Base-by-base conservation (phyloP, 1,140 invertebrate species). In the Drosophila pachea region DNA sequence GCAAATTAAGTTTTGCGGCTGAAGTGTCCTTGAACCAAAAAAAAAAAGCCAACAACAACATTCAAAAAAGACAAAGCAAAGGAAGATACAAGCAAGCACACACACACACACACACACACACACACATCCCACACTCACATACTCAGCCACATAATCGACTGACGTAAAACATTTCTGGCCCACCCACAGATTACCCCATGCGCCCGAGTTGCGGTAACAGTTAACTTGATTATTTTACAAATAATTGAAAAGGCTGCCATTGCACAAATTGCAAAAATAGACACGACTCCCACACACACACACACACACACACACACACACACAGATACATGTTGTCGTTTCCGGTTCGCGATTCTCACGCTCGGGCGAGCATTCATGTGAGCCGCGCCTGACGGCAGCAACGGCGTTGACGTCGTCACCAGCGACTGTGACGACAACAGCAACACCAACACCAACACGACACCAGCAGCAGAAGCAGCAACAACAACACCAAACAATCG, bases 191-290 rank as follows among this genome's bases (percentile, higher is more conserved):
- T 33, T 8, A 35, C 40, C 14, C 29, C 52, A 43, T 6, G 5
- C 50, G 9, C 7, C 32, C 33, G 11, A 54, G 38, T 78, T 83
- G 73, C 56, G 79, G 79, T 74, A 73, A 68, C 76, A 84, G 73
- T 83, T 83, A 83, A 84, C 76, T 79, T 84, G 76, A 84, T 84
- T 84, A 84, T 84, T 84, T 84, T 84, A 42, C 75, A 84, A 84
- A 84, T 84, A 84, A 84, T 84, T 84, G 79, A 84, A 84, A 84
- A 84, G 79, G 78, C 83, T 68, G 63, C 66, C 62, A 60, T 63
- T 83, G 73, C 68, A 70, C 63, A 79, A 78, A 74, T 79, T 78
- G 68, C 76, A 68, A 58, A 83, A 72, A 74, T 68, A 82, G 60
- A 81, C 73, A 71, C 67, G 56, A 42, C 49, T 42, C 48, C 8